Evolutionary conservation across 1,140 invertebrate species (phyloP), one percentile per base, ranked within the genome.

Genomic region (Ctenoplectra terminalis): DNA sequence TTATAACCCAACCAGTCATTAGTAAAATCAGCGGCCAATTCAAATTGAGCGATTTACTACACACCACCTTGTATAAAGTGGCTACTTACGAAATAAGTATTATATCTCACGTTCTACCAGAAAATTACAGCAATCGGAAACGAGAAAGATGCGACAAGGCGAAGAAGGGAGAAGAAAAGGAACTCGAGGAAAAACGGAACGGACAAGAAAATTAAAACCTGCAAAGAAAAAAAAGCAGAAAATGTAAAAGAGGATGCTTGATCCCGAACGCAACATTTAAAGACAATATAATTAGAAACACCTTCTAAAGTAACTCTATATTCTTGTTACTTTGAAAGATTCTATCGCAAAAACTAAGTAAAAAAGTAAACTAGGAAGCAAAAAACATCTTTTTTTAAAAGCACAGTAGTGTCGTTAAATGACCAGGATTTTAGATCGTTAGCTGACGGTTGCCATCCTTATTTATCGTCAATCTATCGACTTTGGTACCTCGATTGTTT

Each of bases 231-330:
- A 11, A 26, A 52, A 40, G 29, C 11, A 29, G 17, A 50, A 26
- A 71, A 43, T 23, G 23, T 63, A 13, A 64, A 37, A 56, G 63
- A 58, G 67, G 46, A 80, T 37, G 23, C 56, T 61, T 61, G 40
- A 26, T 73, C 58, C 82, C 85, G 87, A 89, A 83, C 40, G 40
- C 58, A 75, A 83, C 50, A 69, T 81, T 56, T 81, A 80, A 20
- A 54, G 72, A 48, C 50, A n/a, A n/a, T n/a, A n/a, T n/a, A n/a
- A n/a, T n/a, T n/a, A n/a, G n/a, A n/a, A n/a, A n/a, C n/a, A n/a
- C 40, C 72, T 79, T 52, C 48, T 82, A 66, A 50, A 20, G 50
- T 82, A 75, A 85, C 71, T 81, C 29, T 40, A 29, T 52, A 29
- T 79, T 70, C 54, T 20, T 43, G 76, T 66, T 84, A 70, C 43